These are phyloP conservation scores for Ceratitis capitata DNA, from an alignment of 1,140 invertebrate genomes.

Conservation along the genomic window DNA sequence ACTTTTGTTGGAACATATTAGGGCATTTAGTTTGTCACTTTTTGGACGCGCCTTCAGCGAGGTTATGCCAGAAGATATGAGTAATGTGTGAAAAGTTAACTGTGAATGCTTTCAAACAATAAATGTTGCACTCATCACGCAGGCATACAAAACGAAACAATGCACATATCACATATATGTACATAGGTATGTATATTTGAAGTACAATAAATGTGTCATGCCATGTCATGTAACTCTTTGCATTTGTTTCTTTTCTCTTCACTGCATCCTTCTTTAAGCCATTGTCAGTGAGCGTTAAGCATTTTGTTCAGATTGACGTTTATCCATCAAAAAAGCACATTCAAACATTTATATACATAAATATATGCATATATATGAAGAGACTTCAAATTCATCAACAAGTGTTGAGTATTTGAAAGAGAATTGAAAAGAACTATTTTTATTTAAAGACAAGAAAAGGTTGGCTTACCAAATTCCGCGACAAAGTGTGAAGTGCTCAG, in stretches of 20 bases:
- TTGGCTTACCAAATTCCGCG: constrained; percentile 17
- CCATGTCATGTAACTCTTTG: not conserved
- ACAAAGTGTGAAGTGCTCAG: not conserved
- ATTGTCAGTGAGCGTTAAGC: not conserved
- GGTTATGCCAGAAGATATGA: not conserved
- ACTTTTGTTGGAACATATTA: not conserved
- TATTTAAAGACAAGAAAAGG: not conserved
- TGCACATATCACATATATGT: not conserved
- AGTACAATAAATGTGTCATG: not conserved
- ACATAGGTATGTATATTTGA: not conserved
- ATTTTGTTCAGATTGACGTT: constrained; percentile 11
- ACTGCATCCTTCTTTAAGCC: not conserved
- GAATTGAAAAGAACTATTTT: not conserved
- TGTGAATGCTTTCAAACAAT: not conserved
- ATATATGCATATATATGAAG: too few species aligned
- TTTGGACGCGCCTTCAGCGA: not conserved
- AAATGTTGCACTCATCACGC: not conserved
- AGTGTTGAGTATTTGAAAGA: not conserved
- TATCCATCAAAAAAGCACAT: not conserved
- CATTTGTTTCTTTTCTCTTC: not conserved
- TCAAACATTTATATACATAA: not conserved
- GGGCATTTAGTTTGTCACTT: not conserved
- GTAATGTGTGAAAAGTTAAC: constrained; percentile 6
- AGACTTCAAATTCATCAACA: not conserved
- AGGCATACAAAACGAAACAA: too few species aligned